Percentiles rank a stretch among this genome's conserved stretches.
These are phyloP conservation scores for Girardia tigrina DNA, from an alignment of 2,888 invertebrate species.

Conservation along the genomic window DNA sequence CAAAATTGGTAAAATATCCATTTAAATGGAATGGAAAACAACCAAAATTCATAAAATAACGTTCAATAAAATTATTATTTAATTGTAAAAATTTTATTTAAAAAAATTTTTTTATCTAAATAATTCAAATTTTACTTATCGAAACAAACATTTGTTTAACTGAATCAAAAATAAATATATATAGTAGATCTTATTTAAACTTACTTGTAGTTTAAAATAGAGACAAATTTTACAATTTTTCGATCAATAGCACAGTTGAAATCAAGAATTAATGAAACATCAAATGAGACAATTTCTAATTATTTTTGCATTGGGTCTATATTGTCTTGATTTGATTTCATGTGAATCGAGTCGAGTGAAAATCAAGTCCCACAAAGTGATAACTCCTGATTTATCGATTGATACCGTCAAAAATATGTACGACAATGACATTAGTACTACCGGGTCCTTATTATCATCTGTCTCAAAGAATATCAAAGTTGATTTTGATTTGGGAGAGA, in stretches of 20 bases:
- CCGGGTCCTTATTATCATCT: background rate
- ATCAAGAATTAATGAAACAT: no score
- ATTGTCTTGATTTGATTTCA: background rate
- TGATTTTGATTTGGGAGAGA: background rate
- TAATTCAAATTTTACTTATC: background rate
- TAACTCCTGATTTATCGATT: background rate
- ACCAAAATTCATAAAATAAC: no score
- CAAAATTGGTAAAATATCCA: no score
- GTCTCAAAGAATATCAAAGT: background rate
- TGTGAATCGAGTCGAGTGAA: background rate
- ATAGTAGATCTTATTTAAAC: background rate
- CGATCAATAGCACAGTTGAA: no score
- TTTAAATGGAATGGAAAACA: no score
- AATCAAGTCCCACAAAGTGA: background rate
- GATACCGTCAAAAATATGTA: background rate
- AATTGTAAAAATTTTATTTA: background rate
- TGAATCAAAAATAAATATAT: slow-evolving; percentile 14
- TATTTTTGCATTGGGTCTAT: background rate
- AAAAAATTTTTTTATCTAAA: no score
- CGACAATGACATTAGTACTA: slow-evolving; percentile 1
- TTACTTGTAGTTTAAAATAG: no score
- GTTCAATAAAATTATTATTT: no score
- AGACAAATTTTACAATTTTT: no score
- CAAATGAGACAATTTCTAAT: background rate
- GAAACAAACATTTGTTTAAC: background rate